Evolutionary conservation across 2,113 vertebrate genomes (phyloP).

Genomic region (Paracanthobrama guichenoti): DNA sequence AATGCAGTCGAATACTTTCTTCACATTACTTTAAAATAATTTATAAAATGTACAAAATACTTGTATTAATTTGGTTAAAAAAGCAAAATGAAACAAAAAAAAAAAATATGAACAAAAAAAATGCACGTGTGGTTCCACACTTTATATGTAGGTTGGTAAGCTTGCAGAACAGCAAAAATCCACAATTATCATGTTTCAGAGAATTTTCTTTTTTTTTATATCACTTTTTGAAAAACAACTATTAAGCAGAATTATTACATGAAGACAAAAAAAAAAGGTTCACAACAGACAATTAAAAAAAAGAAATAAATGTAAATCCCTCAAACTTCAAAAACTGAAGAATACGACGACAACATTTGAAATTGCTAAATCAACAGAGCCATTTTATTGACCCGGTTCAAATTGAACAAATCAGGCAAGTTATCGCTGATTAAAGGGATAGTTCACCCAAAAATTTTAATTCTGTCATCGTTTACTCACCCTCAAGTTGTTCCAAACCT

Average conservation of each 20-base stretch:
- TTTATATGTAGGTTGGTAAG: neutral
- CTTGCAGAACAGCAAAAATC: neutral
- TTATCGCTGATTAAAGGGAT: conserved; percentile 7
- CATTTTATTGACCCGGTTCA: neutral
- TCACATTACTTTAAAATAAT: neutral
- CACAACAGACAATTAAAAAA: neutral
- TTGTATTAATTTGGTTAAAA: neutral
- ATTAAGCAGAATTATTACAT: neutral
- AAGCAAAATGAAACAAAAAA: neutral
- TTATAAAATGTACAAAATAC: neutral
- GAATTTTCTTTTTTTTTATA: no score
- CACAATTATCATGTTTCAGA: neutral
- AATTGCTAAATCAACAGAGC: neutral
- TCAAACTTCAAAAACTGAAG: neutral
- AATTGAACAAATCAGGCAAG: conserved; percentile 1
- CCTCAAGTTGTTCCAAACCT: no score
- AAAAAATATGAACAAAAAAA: neutral
- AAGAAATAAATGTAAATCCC: neutral
- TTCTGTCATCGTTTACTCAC: no score
- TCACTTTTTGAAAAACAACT: neutral
- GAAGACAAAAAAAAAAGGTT: neutral
- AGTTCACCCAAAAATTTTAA: no score
- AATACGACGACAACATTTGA: neutral
- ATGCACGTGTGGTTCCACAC: neutral
- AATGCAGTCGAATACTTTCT: neutral